Evolutionary conservation across 2,888 invertebrate species (phyloP).

Genomic region (Nomada ferruginata): DNA sequence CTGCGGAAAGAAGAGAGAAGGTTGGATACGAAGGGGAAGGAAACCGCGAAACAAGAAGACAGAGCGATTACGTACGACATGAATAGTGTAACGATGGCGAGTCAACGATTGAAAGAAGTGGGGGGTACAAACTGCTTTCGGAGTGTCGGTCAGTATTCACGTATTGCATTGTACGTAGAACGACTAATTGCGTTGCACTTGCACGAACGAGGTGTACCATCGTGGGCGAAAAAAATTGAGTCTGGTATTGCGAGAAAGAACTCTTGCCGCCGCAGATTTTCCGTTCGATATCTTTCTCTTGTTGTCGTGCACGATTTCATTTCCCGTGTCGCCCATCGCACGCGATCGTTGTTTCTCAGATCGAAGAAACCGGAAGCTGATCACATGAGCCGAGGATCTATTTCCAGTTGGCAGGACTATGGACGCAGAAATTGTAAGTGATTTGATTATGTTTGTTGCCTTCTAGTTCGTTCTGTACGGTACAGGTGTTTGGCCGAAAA

Average conservation of each 20-base stretch:
- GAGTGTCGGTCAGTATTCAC: constrained; percentile 66
- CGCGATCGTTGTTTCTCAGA: constrained; percentile 27
- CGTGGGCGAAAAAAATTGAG: constrained; percentile 37
- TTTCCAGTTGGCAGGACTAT: constrained; percentile 78
- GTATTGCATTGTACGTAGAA: constrained; percentile 73
- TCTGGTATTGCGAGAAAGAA: not conserved
- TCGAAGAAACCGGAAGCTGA: constrained; percentile 36
- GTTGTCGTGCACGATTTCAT: not conserved
- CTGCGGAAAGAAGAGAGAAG: no score
- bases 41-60: not conserved
- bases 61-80: constrained; percentile 5
- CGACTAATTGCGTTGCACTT: constrained; percentile 80
- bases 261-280: not conserved
- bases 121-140: constrained; percentile 43
- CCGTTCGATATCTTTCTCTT: not conserved
- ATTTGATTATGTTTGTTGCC: not conserved
- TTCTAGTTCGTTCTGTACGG: no score
- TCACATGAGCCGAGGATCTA: constrained; percentile 80
- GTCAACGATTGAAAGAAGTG: constrained; percentile 58
- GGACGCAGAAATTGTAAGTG: constrained; percentile 80
- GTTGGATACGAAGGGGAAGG: not conserved
- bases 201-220: constrained; percentile 59
- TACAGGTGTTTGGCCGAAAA: not conserved
- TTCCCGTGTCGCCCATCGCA: not conserved
- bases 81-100: constrained; percentile 43